Conservation (phyloP, 2,113 vertebrate genomes). For the Strix uralensis region DNA sequence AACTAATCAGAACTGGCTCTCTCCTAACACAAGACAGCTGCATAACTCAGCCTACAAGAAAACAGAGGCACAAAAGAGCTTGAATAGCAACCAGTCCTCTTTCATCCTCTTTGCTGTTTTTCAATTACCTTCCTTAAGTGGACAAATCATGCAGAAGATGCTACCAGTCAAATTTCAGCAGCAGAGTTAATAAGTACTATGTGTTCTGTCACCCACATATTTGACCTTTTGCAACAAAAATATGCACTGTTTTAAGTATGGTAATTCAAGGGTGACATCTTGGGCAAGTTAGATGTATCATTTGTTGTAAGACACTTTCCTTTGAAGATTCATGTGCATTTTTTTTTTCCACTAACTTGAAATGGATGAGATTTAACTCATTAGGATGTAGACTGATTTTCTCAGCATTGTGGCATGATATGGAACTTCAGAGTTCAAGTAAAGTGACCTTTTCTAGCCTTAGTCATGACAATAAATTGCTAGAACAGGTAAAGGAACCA, state of each 20-base stretch:
- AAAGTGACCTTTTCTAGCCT: not conserved
- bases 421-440: not conserved
- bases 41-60: not conserved
- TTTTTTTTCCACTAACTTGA: not conserved
- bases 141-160: not conserved
- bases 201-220: not conserved
- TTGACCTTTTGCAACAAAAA: not conserved
- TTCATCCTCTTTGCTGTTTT: not conserved
- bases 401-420: no score
- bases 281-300: not conserved
- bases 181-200: not conserved
- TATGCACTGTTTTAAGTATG: not conserved
- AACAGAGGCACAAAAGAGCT: not conserved
- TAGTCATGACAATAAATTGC: not conserved
- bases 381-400: not conserved
- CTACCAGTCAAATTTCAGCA: not conserved
- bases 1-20: not conserved
- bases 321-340: not conserved
- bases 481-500: not conserved
- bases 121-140: not conserved
- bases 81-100: not conserved
- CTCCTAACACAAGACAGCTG: not conserved
- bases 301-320: not conserved
- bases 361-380: not conserved
- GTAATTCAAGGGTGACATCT: not conserved